Conservation (phyloP, 2,797 vertebrate genomes). For the Girardinus metallicus region DNA sequence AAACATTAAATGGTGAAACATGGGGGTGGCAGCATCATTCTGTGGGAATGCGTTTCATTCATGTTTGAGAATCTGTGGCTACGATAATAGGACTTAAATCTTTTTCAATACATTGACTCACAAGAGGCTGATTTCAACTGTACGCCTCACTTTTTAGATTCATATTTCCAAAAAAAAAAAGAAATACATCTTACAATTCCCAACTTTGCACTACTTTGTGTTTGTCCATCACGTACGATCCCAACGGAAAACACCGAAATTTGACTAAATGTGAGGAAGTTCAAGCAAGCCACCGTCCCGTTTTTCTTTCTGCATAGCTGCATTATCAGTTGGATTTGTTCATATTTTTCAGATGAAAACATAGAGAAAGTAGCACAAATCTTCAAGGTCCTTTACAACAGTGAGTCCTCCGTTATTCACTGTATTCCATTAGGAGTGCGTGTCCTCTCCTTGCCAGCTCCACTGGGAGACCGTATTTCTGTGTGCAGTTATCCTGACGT, state of each 20-base stretch:
- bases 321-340: slow-evolving; percentile 9
- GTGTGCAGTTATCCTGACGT: slow-evolving; percentile 36
- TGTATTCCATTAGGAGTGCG: slow-evolving; percentile 83
- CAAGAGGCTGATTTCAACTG: background rate
- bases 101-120: background rate
- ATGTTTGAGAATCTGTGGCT: background rate
- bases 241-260: background rate
- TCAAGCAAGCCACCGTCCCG: background rate
- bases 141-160: background rate
- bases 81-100: background rate
- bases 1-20: background rate
- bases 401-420: slow-evolving; percentile 20
- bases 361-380: slow-evolving; percentile 17
- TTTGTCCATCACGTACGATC: background rate
- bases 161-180: background rate
- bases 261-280: background rate
- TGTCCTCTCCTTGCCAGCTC: slow-evolving; percentile 70
- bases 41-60: background rate
- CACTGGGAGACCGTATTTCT: slow-evolving; percentile 25
- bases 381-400: background rate
- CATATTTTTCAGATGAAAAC: background rate
- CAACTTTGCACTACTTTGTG: background rate
- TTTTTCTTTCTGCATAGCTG: background rate
- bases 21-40: background rate
- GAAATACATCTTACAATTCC: background rate